Percentiles rank a stretch among this genome's conserved stretches.
Evolutionary conservation across 2,797 vertebrate species (phyloP).

Genomic region (Mus caroli): DNA sequence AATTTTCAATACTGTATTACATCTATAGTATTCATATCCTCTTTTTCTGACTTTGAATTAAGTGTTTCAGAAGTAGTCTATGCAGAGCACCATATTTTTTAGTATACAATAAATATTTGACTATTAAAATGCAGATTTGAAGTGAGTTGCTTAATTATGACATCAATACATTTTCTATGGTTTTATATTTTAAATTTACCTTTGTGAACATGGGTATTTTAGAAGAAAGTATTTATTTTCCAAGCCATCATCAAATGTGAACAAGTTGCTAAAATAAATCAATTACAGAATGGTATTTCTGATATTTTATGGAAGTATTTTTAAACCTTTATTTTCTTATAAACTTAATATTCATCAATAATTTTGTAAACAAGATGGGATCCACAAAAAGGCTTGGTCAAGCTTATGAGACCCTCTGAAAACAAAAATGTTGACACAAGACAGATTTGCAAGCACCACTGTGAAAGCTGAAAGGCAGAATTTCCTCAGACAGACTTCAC

Average conservation of each 20-base stretch:
- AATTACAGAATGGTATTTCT: neutral
- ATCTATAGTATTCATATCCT: neutral
- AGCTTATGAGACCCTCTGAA: neutral
- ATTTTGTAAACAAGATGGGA: neutral
- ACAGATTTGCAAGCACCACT: neutral
- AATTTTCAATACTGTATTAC: neutral
- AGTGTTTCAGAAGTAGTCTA: neutral
- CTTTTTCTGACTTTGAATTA: neutral
- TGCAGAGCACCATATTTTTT: neutral
- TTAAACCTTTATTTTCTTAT: neutral
- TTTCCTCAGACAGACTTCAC: constrained; percentile 64
- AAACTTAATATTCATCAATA: neutral
- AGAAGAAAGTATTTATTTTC: constrained; percentile 1
- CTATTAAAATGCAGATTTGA: neutral
- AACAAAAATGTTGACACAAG: neutral
- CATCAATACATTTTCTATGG: neutral
- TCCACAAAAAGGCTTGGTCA: neutral
- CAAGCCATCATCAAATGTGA: neutral
- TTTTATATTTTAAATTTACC: neutral
- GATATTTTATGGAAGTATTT: neutral
- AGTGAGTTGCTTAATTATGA: neutral
- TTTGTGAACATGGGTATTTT: neutral
- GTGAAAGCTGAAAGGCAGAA: neutral
- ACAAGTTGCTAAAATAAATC: neutral
- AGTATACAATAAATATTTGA: neutral